Evolutionary conservation across 2,113 vertebrate genomes (phyloP).

Genomic region (Conger conger): DNA sequence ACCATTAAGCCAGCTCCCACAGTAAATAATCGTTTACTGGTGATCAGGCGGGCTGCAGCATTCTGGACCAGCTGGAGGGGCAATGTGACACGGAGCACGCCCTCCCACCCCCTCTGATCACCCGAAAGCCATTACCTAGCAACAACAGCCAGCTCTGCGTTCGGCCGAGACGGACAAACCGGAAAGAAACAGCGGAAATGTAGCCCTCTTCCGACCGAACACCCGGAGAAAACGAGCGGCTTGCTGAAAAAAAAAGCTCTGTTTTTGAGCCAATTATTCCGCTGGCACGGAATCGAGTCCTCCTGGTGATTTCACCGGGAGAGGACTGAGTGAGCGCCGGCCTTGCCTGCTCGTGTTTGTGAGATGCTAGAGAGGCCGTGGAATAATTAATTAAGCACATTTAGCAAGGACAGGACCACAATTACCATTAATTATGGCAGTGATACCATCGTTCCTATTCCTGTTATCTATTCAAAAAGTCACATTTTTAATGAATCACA

Average conservation of each 20-base stretch:
- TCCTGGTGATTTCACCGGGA: constrained; percentile 56
- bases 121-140: neutral
- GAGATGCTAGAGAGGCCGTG: neutral
- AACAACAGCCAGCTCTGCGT: neutral
- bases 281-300: constrained; percentile 61
- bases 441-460: no score
- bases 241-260: constrained; percentile 61
- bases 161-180: neutral
- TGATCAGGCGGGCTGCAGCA: no score
- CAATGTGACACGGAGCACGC: no score
- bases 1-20: no score
- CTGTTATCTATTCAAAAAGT: no score
- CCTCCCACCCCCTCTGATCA: no score
- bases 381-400: neutral
- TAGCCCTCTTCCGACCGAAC: constrained; percentile 27
- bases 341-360: constrained; percentile 1
- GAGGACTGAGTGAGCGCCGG: constrained; percentile 47
- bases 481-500: no score
- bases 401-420: neutral
- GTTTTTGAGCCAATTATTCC: constrained; percentile 72
- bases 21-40: no score
- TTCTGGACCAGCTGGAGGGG: no score
- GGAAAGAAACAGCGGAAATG: constrained; percentile 10
- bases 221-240: constrained; percentile 65
- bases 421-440: neutral